Evolutionary conservation across 2,797 vertebrate species (phyloP).

Genomic region (Scolopax rusticola): DNA sequence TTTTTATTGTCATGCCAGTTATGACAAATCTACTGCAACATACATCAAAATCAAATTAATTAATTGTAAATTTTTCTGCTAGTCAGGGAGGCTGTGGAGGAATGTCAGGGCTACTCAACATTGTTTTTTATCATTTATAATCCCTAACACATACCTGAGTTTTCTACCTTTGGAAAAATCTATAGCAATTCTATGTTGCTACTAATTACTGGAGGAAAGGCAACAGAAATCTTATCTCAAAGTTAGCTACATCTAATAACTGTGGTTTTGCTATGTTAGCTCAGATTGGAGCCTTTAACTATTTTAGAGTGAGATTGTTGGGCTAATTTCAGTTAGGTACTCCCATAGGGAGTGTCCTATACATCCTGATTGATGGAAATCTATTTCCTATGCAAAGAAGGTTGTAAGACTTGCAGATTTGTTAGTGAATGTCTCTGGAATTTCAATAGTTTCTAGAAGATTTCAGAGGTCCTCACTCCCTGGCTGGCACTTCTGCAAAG

Average conservation of each 20-base stretch:
- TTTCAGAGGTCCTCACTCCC: not conserved
- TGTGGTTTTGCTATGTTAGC: not conserved
- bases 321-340: slow-evolving; percentile 2
- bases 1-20: not conserved
- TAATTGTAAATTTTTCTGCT: not conserved
- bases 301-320: not conserved
- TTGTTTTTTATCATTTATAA: not conserved
- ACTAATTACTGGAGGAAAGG: not conserved
- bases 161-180: not conserved
- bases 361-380: not conserved
- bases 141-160: not conserved
- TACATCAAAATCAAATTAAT: not conserved
- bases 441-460: not conserved
- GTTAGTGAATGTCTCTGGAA: not conserved
- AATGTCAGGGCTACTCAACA: not conserved
- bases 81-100: not conserved
- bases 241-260: not conserved
- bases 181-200: not conserved
- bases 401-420: slow-evolving; percentile 9
- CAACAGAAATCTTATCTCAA: not conserved
- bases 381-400: slow-evolving; percentile 1
- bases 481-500: not conserved
- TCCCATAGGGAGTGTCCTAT: not conserved
- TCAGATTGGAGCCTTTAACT: not conserved
- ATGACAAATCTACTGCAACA: not conserved